Conservation (phyloP, 1,140 invertebrate species). For the Agraylea sexmaculata region DNA sequence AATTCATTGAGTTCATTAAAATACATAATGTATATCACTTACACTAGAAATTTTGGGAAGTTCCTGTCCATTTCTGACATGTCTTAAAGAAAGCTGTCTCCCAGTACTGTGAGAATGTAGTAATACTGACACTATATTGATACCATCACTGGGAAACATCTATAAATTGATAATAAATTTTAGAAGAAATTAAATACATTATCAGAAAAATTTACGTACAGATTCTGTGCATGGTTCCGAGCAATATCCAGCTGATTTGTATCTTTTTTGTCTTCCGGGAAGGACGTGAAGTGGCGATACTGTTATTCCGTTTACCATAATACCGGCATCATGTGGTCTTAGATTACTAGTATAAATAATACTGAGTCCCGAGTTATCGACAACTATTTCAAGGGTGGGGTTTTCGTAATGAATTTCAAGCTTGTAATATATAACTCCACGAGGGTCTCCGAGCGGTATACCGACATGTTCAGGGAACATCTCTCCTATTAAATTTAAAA, state of each 20-base stretch:
- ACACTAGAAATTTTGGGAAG: conserved; percentile 59
- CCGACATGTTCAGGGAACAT: conserved; percentile 73
- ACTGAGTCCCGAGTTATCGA: conserved; percentile 70
- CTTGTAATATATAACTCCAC: conserved; percentile 72
- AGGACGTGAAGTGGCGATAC: conserved; percentile 70
- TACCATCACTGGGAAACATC: conserved; percentile 64
- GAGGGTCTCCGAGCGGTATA: conserved; percentile 59
- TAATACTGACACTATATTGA: conserved; percentile 68
- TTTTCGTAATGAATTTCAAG: conserved; percentile 83
- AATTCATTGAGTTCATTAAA: no score
- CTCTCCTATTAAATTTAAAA: conserved; percentile 46
- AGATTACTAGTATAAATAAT: conserved; percentile 63
- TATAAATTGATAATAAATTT: conserved; percentile 28
- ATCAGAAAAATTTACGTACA: conserved; percentile 36
- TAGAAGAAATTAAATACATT: background rate
- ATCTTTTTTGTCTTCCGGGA: conserved; percentile 59
- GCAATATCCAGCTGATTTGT: conserved; percentile 69
- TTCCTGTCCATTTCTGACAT: conserved; percentile 64
- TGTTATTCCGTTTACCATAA: conserved; percentile 70
- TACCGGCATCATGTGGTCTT: conserved; percentile 63
- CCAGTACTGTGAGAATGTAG: conserved; percentile 71
- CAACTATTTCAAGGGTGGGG: conserved; percentile 49
- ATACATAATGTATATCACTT: no score
- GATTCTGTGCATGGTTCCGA: conserved; percentile 63
- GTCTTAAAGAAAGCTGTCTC: conserved; percentile 60